Base-by-base conservation (phyloP, 2,797 vertebrate species). In the Prunella strophiata region DNA sequence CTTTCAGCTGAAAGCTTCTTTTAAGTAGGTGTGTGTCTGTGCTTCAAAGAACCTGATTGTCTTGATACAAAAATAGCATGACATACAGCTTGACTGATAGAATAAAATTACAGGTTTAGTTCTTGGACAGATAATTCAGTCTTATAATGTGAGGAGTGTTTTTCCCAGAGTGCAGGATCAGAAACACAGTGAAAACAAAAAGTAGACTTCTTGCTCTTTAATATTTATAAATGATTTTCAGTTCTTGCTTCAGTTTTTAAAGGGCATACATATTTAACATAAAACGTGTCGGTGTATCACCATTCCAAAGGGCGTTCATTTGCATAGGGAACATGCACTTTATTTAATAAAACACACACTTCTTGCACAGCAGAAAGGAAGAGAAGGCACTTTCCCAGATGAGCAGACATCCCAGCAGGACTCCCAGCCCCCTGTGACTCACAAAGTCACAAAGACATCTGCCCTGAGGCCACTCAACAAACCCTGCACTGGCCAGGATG, bases 181-280 rank as follows among this genome's bases (percentile, higher is more conserved):
- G 95, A 96, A 96, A 59, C 63, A 73, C 85, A 84, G 82, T 43
- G 79, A 91, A 96, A 97, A 88, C 92, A 92, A 82, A 88, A 96
- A 82, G 73, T 66, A 91, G 92, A 94, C 76, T 91, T 79, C 3
- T 16, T 13, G 30, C 77, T 94, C 38, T 90, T 93, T 88, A 94
- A 87, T 96, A 94, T 93, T 94, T 73, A 88, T 93, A 63, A 73
- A 54, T 10, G 29, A 76, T 50, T 90, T 92, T 76, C 84, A 42
- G 29, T 55, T 93, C 89, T 83, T 85, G 55, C 83, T 58, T 65
- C 40, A 65, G 26, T 76, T 92, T 96, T 89, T 81, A 76, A 74
- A 81, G 88, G 85, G 63, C 88, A 93, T 79, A 11, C 74, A 67
- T 89, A 92, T 90, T 96, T 95, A 86, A 91, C 90, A 52, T 82